Base-by-base conservation (phyloP, 2,113 vertebrate species). In the Vidua chalybeata region DNA sequence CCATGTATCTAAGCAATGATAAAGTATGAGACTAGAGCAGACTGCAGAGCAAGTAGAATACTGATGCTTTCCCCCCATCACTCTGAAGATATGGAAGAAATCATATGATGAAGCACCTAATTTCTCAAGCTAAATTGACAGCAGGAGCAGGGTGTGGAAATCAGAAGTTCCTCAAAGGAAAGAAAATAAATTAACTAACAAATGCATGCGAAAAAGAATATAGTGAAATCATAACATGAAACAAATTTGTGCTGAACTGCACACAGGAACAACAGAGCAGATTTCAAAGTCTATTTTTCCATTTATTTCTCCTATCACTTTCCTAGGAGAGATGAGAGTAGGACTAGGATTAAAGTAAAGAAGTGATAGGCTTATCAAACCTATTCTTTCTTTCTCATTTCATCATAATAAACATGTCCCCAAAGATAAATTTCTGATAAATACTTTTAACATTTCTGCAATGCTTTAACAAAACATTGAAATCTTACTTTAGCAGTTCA, bases 401-500 rank as follows among this genome's bases (percentile, higher is more conserved):
- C 27, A 72, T 37, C 27, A 37, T 22, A 93, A 84, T 12, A 69
- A 76, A 54, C 9, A 62, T 1, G 5, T 18, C 33, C 30, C 23
- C 27, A 26, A 19, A 62, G 15, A 64, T 7, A 48, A 45, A n/a
- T 31, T 68, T 51, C 18, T 39, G 11, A 63, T 54, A 84, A 84
- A 69, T 37, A 86, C 35, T 9, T 54, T 39, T 6, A 39, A 22
- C 0, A 0, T 73, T 88, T 56, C 59, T 72, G 41, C 30, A 79
- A 58, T 6, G 11, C 19, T 69, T 86, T 46, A 91, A 81, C 9
- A 87, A 46, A 88, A 62, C 2, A 83, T 0, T 35, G 31, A 80
- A 39, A 33, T 96, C 99, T 97, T 98, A 99, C 99, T 99, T 99
- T 73, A 99, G 98, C 48, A 99, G 98, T 94, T 99, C 99, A 86